Evolutionary conservation across 2,888 invertebrate genomes (phyloP).

Genomic region (Erpobdella octoculata): DNA sequence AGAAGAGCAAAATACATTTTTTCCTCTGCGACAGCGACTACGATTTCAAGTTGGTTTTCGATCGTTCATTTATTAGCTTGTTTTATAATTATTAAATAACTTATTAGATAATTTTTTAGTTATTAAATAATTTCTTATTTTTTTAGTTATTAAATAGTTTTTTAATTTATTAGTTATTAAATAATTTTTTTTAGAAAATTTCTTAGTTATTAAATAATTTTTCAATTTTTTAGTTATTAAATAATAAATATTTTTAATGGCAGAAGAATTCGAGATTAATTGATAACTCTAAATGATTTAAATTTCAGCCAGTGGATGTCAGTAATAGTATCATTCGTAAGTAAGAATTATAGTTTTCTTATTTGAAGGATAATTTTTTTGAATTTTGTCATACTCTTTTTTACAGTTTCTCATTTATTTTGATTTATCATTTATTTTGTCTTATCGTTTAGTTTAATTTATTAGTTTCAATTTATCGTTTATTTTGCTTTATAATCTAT

Average conservation of each 20-base stretch:
- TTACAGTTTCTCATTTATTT: no score
- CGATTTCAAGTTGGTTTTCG: constrained; percentile 31
- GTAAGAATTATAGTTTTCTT: no score
- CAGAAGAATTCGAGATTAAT: neutral
- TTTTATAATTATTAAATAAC: neutral
- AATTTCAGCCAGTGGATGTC: constrained; percentile 32
- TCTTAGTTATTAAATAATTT: neutral
- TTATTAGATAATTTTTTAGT: neutral
- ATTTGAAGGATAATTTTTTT: neutral
- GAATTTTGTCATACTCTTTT: neutral
- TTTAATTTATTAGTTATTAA: neutral
- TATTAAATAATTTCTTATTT: neutral
- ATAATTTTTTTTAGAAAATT: neutral
- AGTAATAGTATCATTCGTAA: constrained; percentile 29
- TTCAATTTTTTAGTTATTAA: neutral
- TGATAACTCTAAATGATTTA: neutral
- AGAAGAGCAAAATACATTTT: constrained; percentile 32
- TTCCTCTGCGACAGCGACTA: constrained; percentile 31
- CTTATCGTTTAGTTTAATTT: no score
- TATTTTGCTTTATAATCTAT: no score
- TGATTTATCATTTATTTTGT: no score
- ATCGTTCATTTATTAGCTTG: neutral
- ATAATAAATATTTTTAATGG: neutral
- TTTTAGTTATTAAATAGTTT: neutral
- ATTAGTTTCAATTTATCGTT: no score